Evolutionary conservation across 2,888 invertebrate genomes (phyloP).

Genomic region (Axea sp.): DNA sequence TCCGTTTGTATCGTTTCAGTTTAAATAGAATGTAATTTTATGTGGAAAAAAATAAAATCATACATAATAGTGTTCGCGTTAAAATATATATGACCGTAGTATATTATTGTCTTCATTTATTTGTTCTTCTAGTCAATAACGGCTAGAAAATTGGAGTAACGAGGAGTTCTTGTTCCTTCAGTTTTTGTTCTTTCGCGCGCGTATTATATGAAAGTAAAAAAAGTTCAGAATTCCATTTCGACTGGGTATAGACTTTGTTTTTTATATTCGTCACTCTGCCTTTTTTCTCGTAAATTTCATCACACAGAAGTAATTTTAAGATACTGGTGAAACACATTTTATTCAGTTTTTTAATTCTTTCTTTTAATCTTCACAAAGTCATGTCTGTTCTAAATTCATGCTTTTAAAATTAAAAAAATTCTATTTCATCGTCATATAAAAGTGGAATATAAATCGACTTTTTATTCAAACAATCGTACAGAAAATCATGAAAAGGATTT

Average conservation of each 20-base stretch:
- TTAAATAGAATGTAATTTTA: no score
- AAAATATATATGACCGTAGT: no score
- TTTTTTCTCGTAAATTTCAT: constrained; percentile 6
- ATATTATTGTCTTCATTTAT: no score
- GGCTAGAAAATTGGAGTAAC: constrained; percentile 32
- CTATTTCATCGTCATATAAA: constrained; percentile 9
- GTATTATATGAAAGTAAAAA: constrained; percentile 31
- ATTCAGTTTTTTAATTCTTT: constrained; percentile 12
- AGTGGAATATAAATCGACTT: constrained; percentile 29
- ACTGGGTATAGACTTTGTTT: not conserved
- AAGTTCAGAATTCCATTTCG: constrained; percentile 25
- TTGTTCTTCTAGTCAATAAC: constrained; percentile 28
- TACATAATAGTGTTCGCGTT: no score
- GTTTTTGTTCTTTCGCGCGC: constrained; percentile 26
- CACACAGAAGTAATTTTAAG: constrained; percentile 23
- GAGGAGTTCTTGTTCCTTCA: constrained; percentile 14
- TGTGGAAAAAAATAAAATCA: no score
- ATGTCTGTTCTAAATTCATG: constrained; percentile 10
- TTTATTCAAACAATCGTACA: constrained; percentile 37
- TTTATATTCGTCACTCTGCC: not conserved
- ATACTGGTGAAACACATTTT: constrained; percentile 19
- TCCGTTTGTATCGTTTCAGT: no score
- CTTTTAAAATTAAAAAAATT: constrained; percentile 14
- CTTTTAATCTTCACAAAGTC: constrained; percentile 1
- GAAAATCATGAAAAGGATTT: constrained; percentile 10